Conservation (phyloP, 2,113 vertebrate species). For the Tretioscincus oriximinensis region DNA sequence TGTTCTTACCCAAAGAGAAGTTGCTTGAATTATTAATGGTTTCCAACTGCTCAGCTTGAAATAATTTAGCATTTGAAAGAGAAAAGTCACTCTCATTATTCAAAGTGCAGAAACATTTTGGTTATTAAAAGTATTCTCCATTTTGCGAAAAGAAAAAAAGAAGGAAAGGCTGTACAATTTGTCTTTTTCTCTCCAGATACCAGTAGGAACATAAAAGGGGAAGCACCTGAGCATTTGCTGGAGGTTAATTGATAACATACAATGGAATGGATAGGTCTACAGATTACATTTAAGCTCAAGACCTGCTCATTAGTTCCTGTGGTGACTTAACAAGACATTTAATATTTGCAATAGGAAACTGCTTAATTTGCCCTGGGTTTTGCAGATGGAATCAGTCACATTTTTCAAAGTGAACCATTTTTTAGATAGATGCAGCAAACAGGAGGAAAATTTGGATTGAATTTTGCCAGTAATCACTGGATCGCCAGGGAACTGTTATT, state of each 20-base stretch:
- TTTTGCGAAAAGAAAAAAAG: conserved; percentile 13
- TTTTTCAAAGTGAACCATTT: not conserved
- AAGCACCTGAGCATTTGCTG: conserved; percentile 39
- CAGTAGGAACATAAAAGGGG: conserved; percentile 52
- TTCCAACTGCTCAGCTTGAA: conserved; percentile 70
- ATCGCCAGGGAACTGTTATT: not conserved
- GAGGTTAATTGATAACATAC: conserved; percentile 62
- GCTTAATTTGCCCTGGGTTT: conserved; percentile 21
- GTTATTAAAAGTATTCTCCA: conserved; percentile 59
- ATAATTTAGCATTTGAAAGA: conserved; percentile 73
- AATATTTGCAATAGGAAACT: conserved; percentile 18
- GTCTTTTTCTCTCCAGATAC: conserved; percentile 52
- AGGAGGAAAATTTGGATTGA: not conserved
- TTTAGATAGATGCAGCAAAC: not conserved
- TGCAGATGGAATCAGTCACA: conserved; percentile 5
- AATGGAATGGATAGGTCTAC: conserved; percentile 36
- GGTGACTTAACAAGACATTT: conserved; percentile 23
- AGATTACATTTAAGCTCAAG: conserved; percentile 28
- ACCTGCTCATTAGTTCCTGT: conserved; percentile 14
- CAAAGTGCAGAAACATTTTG: conserved; percentile 61
- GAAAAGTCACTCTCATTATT: conserved; percentile 65
- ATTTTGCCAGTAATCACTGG: not conserved
- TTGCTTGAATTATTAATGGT: conserved; percentile 70
- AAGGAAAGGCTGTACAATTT: conserved; percentile 43
- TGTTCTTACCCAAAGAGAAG: conserved; percentile 60